Percentiles rank a stretch among this genome's conserved stretches.
phyloP scores from a whole-genome alignment of 2,113 vertebrate genomes.

The Struthidea cinerea region DNA sequence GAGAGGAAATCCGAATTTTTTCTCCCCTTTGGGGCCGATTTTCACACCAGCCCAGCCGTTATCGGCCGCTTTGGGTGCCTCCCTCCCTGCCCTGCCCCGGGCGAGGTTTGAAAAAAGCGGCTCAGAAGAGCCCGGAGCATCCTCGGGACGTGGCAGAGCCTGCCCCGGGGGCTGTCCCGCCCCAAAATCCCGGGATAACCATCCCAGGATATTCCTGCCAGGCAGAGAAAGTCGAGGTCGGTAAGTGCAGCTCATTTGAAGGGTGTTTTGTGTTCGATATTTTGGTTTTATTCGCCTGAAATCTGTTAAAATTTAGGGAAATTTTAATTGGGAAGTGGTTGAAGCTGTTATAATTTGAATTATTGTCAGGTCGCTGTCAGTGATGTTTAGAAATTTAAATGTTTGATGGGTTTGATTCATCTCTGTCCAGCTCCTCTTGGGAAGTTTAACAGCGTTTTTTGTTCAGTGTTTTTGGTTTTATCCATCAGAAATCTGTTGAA shows the following conservation, averaged over 20 bases:
- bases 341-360: background rate
- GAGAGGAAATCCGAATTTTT: background rate
- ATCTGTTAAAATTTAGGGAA: background rate
- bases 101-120: background rate
- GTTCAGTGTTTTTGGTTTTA: background rate
- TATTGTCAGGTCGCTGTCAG: rapidly evolving
- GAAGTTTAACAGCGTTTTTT: background rate
- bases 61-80: background rate
- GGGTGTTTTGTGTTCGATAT: background rate
- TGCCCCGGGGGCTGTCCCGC: background rate
- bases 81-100: background rate
- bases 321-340: background rate
- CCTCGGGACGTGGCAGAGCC: background rate
- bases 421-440: background rate
- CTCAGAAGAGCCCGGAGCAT: background rate
- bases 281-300: background rate
- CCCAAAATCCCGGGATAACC: background rate
- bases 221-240: background rate
- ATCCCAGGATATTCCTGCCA: background rate
- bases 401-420: rapidly evolving
- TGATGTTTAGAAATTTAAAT: background rate
- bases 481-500: rapidly evolving
- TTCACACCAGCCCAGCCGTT: background rate
- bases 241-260: background rate
- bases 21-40: rapidly evolving